Evolutionary conservation across 2,797 vertebrate genomes (phyloP).

Genomic region (Dendrocincla fuliginosa): DNA sequence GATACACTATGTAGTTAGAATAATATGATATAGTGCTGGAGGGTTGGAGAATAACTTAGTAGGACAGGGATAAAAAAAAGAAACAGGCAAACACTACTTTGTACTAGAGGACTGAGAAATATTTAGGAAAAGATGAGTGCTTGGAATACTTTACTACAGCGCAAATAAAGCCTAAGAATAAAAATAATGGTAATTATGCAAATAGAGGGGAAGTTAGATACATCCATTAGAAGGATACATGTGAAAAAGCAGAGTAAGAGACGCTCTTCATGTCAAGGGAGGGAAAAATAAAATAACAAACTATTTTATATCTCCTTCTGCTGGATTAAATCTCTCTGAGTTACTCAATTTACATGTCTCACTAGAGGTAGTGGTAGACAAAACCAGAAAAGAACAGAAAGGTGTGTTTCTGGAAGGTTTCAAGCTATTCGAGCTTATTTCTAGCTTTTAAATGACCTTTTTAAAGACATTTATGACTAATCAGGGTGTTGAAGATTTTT

Average conservation of each 20-base stretch:
- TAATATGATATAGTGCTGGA: constrained; percentile 32
- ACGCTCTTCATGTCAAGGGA: background rate
- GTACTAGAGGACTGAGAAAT: background rate
- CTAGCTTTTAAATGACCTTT: background rate
- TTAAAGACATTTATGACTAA: background rate
- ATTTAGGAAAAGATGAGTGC: background rate
- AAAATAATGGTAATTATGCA: background rate
- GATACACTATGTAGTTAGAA: constrained; percentile 58
- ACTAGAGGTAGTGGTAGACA: background rate
- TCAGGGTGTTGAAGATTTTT: background rate
- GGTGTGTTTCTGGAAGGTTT: background rate
- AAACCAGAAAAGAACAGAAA: background rate
- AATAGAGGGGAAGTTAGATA: background rate
- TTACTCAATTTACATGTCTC: background rate
- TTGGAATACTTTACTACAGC: background rate
- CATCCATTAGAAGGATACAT: background rate
- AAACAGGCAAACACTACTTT: background rate
- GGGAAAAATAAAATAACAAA: background rate
- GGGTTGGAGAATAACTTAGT: background rate
- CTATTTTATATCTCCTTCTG: background rate
- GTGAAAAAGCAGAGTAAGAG: background rate
- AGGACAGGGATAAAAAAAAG: background rate
- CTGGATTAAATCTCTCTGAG: background rate
- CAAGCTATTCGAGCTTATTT: background rate
- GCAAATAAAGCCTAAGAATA: background rate